A percentile compares a stretch with the other conserved stretches of the same genome.
Conservation (phyloP, 2,888 invertebrate genomes). For the Andrena camellia region DNA sequence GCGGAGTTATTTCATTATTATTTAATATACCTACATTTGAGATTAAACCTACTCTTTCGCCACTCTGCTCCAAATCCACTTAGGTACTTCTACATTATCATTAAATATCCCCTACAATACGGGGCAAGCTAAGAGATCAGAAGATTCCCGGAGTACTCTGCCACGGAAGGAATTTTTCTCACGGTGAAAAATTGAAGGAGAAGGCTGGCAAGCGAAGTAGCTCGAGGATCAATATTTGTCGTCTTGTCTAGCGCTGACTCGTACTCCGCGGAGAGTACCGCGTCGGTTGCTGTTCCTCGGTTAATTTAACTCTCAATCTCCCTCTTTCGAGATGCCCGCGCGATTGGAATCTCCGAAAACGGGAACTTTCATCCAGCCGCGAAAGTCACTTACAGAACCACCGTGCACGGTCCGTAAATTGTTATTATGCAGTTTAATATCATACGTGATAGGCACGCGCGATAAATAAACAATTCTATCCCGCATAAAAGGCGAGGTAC, state of each 20-base stretch:
- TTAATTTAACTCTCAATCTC: constrained; percentile 19
- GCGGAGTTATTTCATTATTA: no score
- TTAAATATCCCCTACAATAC: background rate
- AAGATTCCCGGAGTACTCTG: constrained; percentile 1
- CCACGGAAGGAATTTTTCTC: background rate
- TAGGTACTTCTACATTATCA: background rate
- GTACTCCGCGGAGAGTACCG: constrained; percentile 28
- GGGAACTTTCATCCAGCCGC: constrained; percentile 18
- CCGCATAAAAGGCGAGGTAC: no score
- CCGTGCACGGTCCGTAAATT: background rate
- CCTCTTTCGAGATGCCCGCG: background rate
- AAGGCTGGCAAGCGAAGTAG: constrained; percentile 4
- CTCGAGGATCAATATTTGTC: constrained; percentile 51
- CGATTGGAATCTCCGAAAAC: background rate
- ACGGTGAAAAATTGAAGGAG: background rate
- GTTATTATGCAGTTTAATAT: no score
- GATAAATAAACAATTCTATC: no score
- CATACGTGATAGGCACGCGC: no score
- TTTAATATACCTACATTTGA: no score
- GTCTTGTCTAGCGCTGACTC: constrained; percentile 49
- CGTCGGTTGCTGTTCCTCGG: constrained; percentile 10
- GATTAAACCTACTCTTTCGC: no score
- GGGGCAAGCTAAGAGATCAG: background rate
- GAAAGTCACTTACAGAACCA: constrained; percentile 2
- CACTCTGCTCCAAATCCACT: no score